phyloP scores from a whole-genome alignment of 2,113 vertebrate genomes.

The Synchiropus splendidus region DNA sequence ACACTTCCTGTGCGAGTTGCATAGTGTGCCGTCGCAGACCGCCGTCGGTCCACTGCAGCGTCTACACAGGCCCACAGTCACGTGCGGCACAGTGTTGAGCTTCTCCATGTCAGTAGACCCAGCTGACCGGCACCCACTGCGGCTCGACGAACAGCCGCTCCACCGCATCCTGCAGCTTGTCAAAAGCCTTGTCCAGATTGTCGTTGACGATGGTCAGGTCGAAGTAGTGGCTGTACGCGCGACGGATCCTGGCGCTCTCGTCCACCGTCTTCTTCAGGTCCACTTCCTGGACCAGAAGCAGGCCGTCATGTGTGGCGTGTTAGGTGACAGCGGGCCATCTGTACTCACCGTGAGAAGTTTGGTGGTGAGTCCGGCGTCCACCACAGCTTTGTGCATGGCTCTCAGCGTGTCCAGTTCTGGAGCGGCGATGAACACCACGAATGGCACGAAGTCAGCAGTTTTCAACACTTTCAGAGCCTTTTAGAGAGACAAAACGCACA shows the following conservation, averaged over 20 bases:
- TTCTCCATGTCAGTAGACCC: conserved; percentile 84
- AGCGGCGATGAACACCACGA: conserved; percentile 94
- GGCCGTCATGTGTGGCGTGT: neutral
- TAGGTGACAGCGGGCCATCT: neutral
- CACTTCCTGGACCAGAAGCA: conserved; percentile 72
- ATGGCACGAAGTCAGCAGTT: conserved; percentile 97
- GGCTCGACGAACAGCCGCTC: conserved; percentile 81
- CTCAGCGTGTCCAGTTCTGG: conserved; percentile 88
- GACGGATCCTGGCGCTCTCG: conserved; percentile 87
- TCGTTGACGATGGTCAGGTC: conserved; percentile 92
- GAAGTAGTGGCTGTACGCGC: conserved; percentile 95
- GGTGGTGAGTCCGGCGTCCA: conserved; percentile 93
- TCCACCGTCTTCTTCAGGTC: conserved; percentile 98
- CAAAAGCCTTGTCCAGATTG: conserved; percentile 96
- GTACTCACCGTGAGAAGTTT: conserved; percentile 89
- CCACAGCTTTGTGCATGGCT: conserved; percentile 95
- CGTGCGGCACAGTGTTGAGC: conserved; percentile 6
- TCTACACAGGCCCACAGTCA: conserved; percentile 12
- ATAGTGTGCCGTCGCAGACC: conserved; percentile 55
- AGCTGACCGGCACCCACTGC: conserved; percentile 96
- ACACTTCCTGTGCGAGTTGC: conserved; percentile 81
- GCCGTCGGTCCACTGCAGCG: conserved; percentile 10
- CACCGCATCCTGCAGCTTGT: conserved; percentile 82
- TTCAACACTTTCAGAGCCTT: conserved; percentile 93
- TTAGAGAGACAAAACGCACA: no score